Base-by-base conservation (phyloP, 2,888 invertebrate species). In the Micoletzkya japonica region DNA sequence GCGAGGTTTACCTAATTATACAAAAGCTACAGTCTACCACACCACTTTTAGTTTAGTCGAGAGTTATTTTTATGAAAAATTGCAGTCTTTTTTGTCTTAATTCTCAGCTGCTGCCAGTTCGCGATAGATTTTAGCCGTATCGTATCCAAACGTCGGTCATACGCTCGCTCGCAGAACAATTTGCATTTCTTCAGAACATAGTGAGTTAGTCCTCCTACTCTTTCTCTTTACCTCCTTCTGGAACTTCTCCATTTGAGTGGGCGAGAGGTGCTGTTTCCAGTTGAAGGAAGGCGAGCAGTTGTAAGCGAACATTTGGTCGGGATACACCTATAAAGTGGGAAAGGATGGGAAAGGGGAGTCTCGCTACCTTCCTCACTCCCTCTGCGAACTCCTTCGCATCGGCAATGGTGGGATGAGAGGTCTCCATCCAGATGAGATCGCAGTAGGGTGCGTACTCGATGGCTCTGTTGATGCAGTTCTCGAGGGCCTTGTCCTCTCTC, bases 401-500 rank as follows among this genome's bases (percentile, higher is more conserved):
- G 6, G 80, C 78, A 50, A 86, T 73, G 32, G 85, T 82, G 20
- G 86, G 86, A 50, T 83, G 84, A 34, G 81, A 83, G 4, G 86
- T 86, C 73, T 86, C 86, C 82, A 86, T 86, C 86, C 86, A 86
- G 50, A 86, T 78, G 54, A 86, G 75, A 73, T 86, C 86, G 60
- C 81, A 82, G 72, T 82, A 85, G 17, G 84, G 84, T 28, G 85
- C 85, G 70, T 82, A 83, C 63, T 78, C 75, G 32, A 86, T 79
- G 26, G 82, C 86, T 52, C 86, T 80, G 57, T 79, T 80, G 39
- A 86, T 81, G 72, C 86, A 85, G 58, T 87, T 84, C 61, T 86
- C 82, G 28, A 86, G 74, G 56, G 80, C 79, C 17, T 75, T 82
- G 17, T 74, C 74, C 52, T 83, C 82, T 59, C 77, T 79, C 26